Evolutionary conservation across 2,113 vertebrate genomes (phyloP).

Genomic region (Hydropotes inermis): DNA sequence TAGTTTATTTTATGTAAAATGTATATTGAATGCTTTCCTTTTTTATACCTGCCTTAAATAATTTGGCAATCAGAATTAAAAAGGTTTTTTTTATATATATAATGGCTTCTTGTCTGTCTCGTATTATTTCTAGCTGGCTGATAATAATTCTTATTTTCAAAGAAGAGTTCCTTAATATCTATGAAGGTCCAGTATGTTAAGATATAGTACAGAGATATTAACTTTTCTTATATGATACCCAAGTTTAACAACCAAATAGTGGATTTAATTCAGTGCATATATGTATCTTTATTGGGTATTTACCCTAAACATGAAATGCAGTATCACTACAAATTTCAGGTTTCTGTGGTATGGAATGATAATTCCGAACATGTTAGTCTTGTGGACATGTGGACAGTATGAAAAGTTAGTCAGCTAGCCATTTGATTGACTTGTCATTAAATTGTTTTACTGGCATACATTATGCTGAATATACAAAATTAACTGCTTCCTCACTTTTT

Average conservation of each 20-base stretch:
- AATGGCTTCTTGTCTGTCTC: slow-evolving; percentile 78
- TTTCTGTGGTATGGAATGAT: not conserved
- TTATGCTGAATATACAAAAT: not conserved
- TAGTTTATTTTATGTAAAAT: slow-evolving; percentile 93
- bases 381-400: not conserved
- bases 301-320: not conserved
- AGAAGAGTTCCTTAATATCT: not conserved
- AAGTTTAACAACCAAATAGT: not conserved
- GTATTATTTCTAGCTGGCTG: slow-evolving; percentile 59
- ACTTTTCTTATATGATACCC: not conserved
- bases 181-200: not conserved
- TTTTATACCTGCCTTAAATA: slow-evolving; percentile 99
- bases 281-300: not conserved
- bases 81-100: slow-evolving; percentile 84
- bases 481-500: not conserved
- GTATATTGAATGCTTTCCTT: slow-evolving; percentile 95
- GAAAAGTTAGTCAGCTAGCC: not conserved
- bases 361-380: not conserved
- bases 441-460: not conserved
- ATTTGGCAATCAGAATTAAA: slow-evolving; percentile 99
- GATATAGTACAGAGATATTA: not conserved
- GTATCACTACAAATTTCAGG: not conserved
- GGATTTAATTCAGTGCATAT: not conserved
- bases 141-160: not conserved
- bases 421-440: not conserved